Base-by-base conservation (phyloP, 23 tunicate species). In the Styela clava region DNA sequence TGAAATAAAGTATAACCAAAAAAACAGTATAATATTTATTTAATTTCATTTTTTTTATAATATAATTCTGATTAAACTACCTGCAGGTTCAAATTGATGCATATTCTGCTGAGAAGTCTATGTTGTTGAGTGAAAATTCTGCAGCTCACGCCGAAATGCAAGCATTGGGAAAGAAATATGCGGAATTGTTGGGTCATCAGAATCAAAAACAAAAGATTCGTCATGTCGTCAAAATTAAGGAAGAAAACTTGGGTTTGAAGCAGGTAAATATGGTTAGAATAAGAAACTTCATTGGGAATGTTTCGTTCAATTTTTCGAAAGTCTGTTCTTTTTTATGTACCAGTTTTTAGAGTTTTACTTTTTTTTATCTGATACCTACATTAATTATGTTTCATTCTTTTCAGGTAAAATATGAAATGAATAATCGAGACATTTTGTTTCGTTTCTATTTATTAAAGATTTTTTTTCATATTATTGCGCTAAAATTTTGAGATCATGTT, bases 161-260 rank as follows among this genome's bases (percentile, higher is more conserved):
- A 2, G 81, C 79, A 68, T 89, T 93, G 29, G 93, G 93, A 1
- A 36, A 56, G 63, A 93, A 84, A 64, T 93, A 93, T 64, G 98
- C 93, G 2, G 86, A 93, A 33, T 83, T 93, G 28, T 86, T 93
- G 3, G 98, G 98, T 1, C 98, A 93, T 56, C 98, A 93, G 51
- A 93, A 93, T 74, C 98, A 93, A 34, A 87, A 84, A 35, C 98
- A 93, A 78, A 93, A 93, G 32, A 93, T 93, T 44, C 84, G 78
- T 24, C 98, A 93, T 52, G 74, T 93, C 62, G 98, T 93, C 65
- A 93, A 93, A 68, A 74, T 93, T 21, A 93, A 93, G 78, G 89
- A 93, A 61, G 88, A 93, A 73, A 92, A 86, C 69, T 29, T 71
- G 34, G 79, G 64, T 2, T 73, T 92, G 30, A 87, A 87, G 61